Conservation (phyloP, 2,113 vertebrate genomes). For the Lepisosteus osseus region DNA sequence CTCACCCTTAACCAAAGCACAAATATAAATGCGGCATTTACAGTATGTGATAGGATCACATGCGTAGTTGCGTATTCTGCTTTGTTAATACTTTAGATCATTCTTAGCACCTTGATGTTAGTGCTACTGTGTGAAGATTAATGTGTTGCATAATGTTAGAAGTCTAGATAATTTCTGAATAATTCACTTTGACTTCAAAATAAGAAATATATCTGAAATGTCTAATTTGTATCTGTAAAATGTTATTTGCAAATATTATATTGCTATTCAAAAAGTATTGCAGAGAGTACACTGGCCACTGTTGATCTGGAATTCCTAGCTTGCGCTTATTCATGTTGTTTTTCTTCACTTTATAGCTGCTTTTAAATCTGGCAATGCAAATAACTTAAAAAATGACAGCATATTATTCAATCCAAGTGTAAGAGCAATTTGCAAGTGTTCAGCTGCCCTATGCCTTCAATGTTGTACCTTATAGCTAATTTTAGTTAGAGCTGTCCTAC, state of each 20-base stretch:
- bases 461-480: slow-evolving; percentile 14
- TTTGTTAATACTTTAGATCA: not conserved
- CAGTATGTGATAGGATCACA: not conserved
- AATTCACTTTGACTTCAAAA: slow-evolving; percentile 3
- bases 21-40: not conserved
- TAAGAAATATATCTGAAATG: not conserved
- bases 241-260: too few relatives aligned
- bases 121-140: not conserved
- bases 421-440: not conserved
- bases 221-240: not conserved
- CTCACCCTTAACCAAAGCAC: too few relatives aligned
- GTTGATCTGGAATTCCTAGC: too few relatives aligned
- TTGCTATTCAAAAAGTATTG: too few relatives aligned
- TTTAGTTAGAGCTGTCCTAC: slow-evolving; percentile 18
- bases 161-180: not conserved
- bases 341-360: too few relatives aligned
- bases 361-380: too few relatives aligned
- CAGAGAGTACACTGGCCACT: too few relatives aligned
- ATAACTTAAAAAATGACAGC: not conserved
- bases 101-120: not conserved
- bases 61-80: not conserved
- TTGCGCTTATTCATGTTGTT: too few relatives aligned
- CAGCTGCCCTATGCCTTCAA: slow-evolving; percentile 1
- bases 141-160: not conserved
- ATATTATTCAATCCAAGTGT: slow-evolving; percentile 18